phyloP scores from a whole-genome alignment of 2,888 invertebrate genomes.

The Drosophila anomalata region DNA sequence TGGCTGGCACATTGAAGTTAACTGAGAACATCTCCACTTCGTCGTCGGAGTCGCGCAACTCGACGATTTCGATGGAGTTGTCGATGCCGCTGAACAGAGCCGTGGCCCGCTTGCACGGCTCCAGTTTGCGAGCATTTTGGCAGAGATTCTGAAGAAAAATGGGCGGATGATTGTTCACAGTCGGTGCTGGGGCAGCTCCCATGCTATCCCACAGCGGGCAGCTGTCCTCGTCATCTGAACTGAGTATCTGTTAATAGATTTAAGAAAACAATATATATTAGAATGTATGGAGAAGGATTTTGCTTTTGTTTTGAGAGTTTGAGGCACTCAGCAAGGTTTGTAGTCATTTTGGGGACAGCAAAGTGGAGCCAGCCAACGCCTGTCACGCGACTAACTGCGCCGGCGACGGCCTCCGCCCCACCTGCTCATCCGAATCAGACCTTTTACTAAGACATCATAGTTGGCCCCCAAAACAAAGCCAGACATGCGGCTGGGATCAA shows the following conservation, averaged over 20 bases:
- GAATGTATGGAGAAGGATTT: not conserved
- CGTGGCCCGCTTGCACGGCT: conserved; percentile 65
- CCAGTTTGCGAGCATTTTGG: conserved; percentile 57
- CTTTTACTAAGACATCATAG: conserved; percentile 78
- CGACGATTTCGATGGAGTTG: conserved; percentile 56
- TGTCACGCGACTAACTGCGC: conserved; percentile 75
- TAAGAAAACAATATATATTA: not conserved
- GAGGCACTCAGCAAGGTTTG: conserved; percentile 58
- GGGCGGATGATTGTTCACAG: conserved; percentile 56
- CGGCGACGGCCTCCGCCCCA: conserved; percentile 12
- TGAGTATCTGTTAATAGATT: conserved; percentile 53
- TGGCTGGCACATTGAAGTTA: conserved; percentile 66
- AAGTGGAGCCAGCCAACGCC: conserved; percentile 18
- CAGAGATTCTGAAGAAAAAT: conserved; percentile 56
- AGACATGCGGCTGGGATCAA: not conserved
- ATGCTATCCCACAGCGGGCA: conserved; percentile 23
- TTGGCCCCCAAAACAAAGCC: not conserved
- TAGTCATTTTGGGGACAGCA: conserved; percentile 61
- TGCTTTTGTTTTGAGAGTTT: not conserved
- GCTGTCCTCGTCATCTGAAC: conserved; percentile 67
- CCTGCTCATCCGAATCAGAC: conserved; percentile 66
- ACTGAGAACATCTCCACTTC: conserved; percentile 71
- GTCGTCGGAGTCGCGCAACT: conserved; percentile 65
- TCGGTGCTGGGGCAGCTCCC: conserved; percentile 16
- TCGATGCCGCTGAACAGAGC: conserved; percentile 67